Base-by-base conservation (phyloP, 2,113 vertebrate species). In the Telmatochromis brichardi region DNA sequence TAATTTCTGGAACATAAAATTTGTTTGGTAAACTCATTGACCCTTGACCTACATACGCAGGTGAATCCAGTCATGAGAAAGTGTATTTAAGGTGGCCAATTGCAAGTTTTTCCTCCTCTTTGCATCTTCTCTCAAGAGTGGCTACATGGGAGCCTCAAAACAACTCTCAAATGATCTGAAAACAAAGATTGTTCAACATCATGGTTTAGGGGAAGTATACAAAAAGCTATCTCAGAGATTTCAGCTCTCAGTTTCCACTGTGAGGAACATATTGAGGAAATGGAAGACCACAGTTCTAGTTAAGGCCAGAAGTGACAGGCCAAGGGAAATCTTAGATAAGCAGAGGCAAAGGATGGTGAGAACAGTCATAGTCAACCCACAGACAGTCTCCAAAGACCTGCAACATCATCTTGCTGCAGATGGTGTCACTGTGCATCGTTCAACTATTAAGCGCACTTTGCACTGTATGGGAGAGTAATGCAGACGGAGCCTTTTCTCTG, bases 401-500 rank as follows among this genome's bases (percentile, higher is more conserved):
- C 21, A 26, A 26, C 54, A 57, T 2, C 4, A 5, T 55, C 54
- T 55, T 55, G 0, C 54, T 55, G 21, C 21, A 55, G 54, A 55
- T 57, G 54, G 12, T 26, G 53, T 55, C 54, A 5, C 54, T 14
- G 6, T 55, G 12, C 6, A 26, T 8, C 2, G 0, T 26, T 55
- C 0, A 55, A 55, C 54, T 26, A 7, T 7, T 55, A 0, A 26
- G 2, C 1, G 6, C 21, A 55, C 11, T 55, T 55, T 55, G 12
- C 54, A 57, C 54, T 57, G 21, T 57, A 57, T 26, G 21, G 6
- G 4, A 57, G 1, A 14, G 4, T 26, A 3, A 57, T 26, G 21
- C 21, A 57, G 21, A 55, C 0, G 4, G 0, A 55, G 11, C 21
- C 54, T 0, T 55, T 26, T 55, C 54, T 1, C 0, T 2, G 13